phyloP scores from a whole-genome alignment of 2,888 invertebrate genomes.

The Lithodes maja region DNA sequence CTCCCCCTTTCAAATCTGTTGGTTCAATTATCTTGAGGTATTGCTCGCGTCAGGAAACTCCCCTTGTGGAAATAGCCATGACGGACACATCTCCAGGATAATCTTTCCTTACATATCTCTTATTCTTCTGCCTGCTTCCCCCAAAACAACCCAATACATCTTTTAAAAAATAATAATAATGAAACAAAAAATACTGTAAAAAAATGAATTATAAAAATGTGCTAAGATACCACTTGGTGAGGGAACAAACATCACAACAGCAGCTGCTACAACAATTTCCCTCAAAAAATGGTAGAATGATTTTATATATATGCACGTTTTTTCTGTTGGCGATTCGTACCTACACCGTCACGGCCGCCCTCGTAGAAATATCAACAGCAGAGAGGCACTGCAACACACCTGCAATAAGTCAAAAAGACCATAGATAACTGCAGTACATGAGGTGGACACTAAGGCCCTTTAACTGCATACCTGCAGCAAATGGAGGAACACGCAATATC shows the following conservation, averaged over 20 bases:
- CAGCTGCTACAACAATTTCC: conserved; percentile 9
- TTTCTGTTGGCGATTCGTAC: conserved; percentile 68
- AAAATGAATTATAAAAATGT: background rate
- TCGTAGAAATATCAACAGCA: conserved; percentile 67
- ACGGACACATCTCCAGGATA: no score
- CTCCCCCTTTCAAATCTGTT: no score
- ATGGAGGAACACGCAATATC: background rate
- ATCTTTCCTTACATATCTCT: no score
- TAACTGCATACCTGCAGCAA: conserved; percentile 62
- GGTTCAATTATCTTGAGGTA: no score
- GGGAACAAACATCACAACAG: background rate
- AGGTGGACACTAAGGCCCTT: conserved; percentile 52
- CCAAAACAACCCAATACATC: background rate
- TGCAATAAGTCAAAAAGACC: conserved; percentile 70
- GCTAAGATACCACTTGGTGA: background rate
- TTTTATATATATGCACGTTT: conserved; percentile 11
- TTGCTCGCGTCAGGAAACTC: no score
- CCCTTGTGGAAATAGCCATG: no score
- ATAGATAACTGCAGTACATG: conserved; percentile 69
- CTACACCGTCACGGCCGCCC: conserved; percentile 67
- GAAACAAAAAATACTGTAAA: background rate
- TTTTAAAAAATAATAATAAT: background rate
- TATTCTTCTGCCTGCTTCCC: background rate
- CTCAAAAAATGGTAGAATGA: conserved; percentile 1
- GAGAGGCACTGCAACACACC: conserved; percentile 69